Evolutionary conservation across 2,888 invertebrate genomes (phyloP), one percentile per base, ranked within the genome.

Genomic region (Aleiodes alternator): DNA sequence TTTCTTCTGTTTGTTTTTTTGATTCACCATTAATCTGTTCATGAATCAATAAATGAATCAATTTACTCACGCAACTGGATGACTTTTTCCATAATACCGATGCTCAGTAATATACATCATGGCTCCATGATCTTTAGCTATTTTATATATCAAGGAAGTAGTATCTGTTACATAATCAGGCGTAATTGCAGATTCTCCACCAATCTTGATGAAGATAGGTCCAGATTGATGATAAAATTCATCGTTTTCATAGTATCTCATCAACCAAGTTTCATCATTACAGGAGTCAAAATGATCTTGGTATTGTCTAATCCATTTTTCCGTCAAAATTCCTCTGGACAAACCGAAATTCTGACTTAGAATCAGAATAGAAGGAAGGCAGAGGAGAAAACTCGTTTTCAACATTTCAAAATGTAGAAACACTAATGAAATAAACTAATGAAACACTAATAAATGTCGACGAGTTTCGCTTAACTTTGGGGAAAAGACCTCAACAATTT

Each of bases 161-260:
- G 23, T 23, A 23, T 23, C 96, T 95, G 0, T 83, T 82, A 94
- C 87, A 90, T 91, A 93, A 4, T 91, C 91, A 0, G 92, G 85
- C 0, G 90, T 88, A 76, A 95, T 95, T 9, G 89, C 87, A 91
- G 95, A 95, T 89, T 96, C 96, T 0, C 96, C 95, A 34, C 34
- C 34, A 6, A 34, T 34, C 34, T 6, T 34, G 4, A 34, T 6
- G 34, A 34, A 34, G 34, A 0, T 90, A 0, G 94, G 94, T 0
- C 90, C 92, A 50, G 78, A 76, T 29, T 78, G 69, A 43, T 83
- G 78, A 16, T 82, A 85, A 68, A 80, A 81, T n/a, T 70, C 78
- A 4, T 81, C 72, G 73, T 86, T 87, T 77, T 86, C 82, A 43
- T 76, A 83, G 69, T 85, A 88, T 38, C 88, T 92, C 92, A 93